Evolutionary conservation across 2,113 vertebrate species (phyloP).

Genomic region (Equus quagga): DNA sequence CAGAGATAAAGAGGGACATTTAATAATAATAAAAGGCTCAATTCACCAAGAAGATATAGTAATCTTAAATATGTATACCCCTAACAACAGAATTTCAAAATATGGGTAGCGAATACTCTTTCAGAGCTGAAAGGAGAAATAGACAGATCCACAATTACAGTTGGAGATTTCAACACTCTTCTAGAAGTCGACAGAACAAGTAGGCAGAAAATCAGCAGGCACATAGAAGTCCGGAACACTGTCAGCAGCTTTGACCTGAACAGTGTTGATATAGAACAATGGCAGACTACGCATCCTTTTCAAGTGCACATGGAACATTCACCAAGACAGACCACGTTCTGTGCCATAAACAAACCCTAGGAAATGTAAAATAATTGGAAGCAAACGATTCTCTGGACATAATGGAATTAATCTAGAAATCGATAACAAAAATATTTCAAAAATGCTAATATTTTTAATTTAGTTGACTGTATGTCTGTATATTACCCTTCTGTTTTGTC

Average conservation of each 20-base stretch:
- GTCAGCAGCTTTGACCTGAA: not conserved
- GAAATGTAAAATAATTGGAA: not conserved
- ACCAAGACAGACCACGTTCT: not conserved
- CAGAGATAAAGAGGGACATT: constrained; percentile 3
- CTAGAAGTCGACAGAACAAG: not conserved
- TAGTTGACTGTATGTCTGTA: not conserved
- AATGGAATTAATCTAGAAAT: constrained; percentile 28
- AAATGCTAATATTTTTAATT: not conserved
- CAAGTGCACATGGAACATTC: not conserved
- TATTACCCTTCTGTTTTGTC: not conserved
- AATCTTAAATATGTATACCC: not conserved
- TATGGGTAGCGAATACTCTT: not conserved
- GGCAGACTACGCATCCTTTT: not conserved
- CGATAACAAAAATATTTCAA: not conserved
- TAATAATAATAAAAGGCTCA: constrained; percentile 3
- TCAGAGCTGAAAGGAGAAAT: constrained; percentile 11
- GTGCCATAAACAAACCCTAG: not conserved
- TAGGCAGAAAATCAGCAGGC: not conserved
- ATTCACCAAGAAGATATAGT: not conserved
- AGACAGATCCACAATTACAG: not conserved
- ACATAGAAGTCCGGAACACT: not conserved
- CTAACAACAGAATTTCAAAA: constrained; percentile 47
- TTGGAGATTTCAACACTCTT: not conserved
- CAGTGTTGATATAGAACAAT: not conserved
- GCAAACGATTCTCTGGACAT: not conserved